Evolutionary conservation across 1,140 invertebrate genomes (phyloP).

Genomic region (Brachionus asplanchnoidis): DNA sequence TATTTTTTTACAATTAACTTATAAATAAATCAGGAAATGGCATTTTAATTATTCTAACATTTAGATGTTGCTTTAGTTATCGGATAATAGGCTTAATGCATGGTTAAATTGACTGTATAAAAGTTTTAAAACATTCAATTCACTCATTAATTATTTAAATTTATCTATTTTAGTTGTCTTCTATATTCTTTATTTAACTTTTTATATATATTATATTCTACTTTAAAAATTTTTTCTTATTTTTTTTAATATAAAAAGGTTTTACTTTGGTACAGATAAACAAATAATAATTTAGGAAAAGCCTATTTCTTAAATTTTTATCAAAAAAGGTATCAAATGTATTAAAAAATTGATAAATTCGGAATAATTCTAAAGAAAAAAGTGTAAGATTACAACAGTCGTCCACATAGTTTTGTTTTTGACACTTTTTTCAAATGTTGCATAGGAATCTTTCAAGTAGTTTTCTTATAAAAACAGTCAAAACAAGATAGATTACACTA

Average conservation of each 20-base stretch:
- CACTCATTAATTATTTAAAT: too few relatives aligned
- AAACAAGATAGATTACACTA: too few relatives aligned
- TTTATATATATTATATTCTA: too few relatives aligned
- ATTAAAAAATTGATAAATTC: background rate
- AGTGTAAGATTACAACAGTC: background rate
- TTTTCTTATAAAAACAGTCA: too few relatives aligned
- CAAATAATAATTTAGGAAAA: background rate
- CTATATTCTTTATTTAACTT: too few relatives aligned
- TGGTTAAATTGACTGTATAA: background rate
- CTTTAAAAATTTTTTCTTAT: too few relatives aligned
- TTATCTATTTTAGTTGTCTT: too few relatives aligned
- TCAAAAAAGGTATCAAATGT: too few relatives aligned
- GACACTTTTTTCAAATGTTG: background rate
- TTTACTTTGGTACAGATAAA: too few relatives aligned
- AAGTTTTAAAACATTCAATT: background rate
- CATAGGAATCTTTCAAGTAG: background rate
- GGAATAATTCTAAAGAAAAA: background rate
- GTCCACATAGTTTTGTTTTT: background rate
- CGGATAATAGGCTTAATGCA: background rate
- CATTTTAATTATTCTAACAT: background rate
- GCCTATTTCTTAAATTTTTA: too few relatives aligned
- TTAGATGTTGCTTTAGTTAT: background rate
- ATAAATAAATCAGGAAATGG: background rate
- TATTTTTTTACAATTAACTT: conserved; percentile 1
- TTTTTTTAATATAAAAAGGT: too few relatives aligned